Base-by-base conservation (phyloP, 2,797 vertebrate species). In the Discoglossus pictus region DNA sequence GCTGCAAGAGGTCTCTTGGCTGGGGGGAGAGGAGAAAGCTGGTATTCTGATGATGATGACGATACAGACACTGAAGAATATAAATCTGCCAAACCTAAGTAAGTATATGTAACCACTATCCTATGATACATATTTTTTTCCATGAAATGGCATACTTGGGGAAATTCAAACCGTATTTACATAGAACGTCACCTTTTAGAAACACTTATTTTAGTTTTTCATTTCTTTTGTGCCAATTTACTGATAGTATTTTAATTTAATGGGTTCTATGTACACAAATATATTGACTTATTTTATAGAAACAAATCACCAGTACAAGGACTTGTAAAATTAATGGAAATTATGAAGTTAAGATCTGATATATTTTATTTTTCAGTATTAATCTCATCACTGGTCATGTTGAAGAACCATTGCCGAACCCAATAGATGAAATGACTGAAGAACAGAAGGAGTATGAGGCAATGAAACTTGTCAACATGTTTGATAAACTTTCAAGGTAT, bases 371-470 rank as follows among this genome's bases (percentile, higher is more conserved):
- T 73, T 82, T 54, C 75, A 99, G 97, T 85, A 98, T 99, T 82
- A 98, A 99, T 80, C 93, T 96, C 56, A 97, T 98, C 84, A 98
- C 96, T 15, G 96, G 96, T 78, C 95, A 97, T 23, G 90, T 96
- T 46, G 96, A 99, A 86, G 94, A 97, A 73, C 96, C 94, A 1
- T 87, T 95, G 92, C 93, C 94, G 1, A 97, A 98, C 79, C 96
- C 95, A 1, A 89, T 97, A 25, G 95, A 98, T 71, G 96, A 97
- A 84, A 99, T 98, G 96, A 98, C 95, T 0, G 97, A 99, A 80
- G 96, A 98, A 80, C 97, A 99, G 85, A 98, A 98, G 82, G 96
- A 98, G 79, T 96, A 95, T 6, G 97, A 99, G 84, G 97, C 97
- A 13, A 92, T 98, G 89, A 97, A 95, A 78, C 93, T 99, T 73